Conservation (phyloP, 1,140 invertebrate genomes). For the Fragariocoptes setiger region DNA sequence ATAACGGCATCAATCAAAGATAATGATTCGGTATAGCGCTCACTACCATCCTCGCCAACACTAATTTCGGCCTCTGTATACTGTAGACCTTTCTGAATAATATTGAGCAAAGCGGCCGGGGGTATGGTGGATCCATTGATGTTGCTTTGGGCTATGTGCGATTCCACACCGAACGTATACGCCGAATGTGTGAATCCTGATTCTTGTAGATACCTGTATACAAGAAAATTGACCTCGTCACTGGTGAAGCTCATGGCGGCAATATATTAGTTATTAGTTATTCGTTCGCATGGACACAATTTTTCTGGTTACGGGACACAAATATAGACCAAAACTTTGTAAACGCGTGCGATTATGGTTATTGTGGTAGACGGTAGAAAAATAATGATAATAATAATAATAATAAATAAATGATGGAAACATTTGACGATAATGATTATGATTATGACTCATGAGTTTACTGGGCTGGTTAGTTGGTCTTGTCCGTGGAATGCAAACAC, state of each 20-base stretch:
- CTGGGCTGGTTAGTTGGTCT: no score
- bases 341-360: no score
- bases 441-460: no score
- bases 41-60: conserved; percentile 56
- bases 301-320: no score
- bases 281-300: no score
- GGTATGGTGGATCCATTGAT: conserved; percentile 91
- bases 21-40: conserved; percentile 62
- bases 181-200: conserved; percentile 92
- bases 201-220: conserved; percentile 92
- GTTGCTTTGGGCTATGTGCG: conserved; percentile 86
- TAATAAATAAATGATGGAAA: no score
- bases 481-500: no score
- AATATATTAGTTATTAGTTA: no score
- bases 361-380: no score
- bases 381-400: no score
- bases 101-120: conserved; percentile 69
- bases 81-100: conserved; percentile 82
- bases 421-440: no score
- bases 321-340: no score
- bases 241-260: conserved; percentile 93
- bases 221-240: conserved; percentile 96
- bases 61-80: conserved; percentile 95
- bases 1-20: conserved; percentile 90
- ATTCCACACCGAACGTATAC: conserved; percentile 89